Conservation (phyloP, 2,888 invertebrate species). For the Meliscaeva auricollis region DNA sequence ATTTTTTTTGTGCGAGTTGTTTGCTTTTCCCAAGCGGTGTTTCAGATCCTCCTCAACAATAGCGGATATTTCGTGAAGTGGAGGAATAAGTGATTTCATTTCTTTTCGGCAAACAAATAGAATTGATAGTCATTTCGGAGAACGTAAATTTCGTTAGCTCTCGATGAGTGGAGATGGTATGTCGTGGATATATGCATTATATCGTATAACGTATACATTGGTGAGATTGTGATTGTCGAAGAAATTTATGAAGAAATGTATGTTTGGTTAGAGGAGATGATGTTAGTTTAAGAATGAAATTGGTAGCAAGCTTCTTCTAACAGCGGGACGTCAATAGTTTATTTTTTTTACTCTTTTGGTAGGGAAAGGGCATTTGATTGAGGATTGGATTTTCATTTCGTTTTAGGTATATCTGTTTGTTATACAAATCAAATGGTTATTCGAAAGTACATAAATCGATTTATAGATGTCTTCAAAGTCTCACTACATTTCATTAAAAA, state of each 20-base stretch:
- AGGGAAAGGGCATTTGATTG: conserved; percentile 45
- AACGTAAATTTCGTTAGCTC: conserved; percentile 70
- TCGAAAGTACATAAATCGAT: too few species aligned
- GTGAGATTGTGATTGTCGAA: conserved; percentile 29
- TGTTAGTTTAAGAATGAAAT: conserved; percentile 1
- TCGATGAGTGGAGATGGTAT: conserved; percentile 21
- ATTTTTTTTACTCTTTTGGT: neutral
- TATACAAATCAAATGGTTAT: too few species aligned
- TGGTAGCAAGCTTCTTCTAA: neutral
- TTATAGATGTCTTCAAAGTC: too few species aligned
- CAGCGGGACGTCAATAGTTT: conserved; percentile 17
- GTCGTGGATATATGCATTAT: neutral
- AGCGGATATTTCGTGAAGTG: conserved; percentile 59
- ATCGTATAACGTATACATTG: too few species aligned
- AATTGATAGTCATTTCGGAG: conserved; percentile 72
- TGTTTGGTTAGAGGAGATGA: conserved; percentile 50
- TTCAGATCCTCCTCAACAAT: conserved; percentile 42
- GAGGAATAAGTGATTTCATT: conserved; percentile 71
- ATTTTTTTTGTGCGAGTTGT: neutral
- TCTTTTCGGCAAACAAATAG: conserved; percentile 61
- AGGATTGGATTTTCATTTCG: conserved; percentile 47
- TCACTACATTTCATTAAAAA: too few species aligned
- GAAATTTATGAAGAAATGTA: neutral
- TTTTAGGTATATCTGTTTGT: too few species aligned
- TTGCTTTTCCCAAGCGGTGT: conserved; percentile 21